These are phyloP conservation scores for Gerosis bhagava DNA, from an alignment of 2,888 invertebrate genomes.

Conservation along the genomic window DNA sequence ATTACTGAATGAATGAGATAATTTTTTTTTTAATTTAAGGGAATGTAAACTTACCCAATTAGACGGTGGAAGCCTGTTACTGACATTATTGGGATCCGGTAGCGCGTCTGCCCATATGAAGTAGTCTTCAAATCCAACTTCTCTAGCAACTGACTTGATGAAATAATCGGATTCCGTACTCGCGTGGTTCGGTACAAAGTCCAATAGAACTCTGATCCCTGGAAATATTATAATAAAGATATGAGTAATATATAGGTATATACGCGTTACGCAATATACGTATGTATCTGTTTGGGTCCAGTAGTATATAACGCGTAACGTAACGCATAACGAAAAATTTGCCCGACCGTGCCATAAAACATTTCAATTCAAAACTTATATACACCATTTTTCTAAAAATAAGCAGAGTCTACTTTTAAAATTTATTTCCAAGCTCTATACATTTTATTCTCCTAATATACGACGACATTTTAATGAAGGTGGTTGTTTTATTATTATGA, in stretches of 20 bases:
- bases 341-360: too few relatives aligned
- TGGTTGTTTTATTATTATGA: conserved; percentile 19
- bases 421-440: neutral
- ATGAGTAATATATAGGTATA: too few relatives aligned
- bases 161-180: conserved; percentile 94
- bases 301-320: too few relatives aligned
- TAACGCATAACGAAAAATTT: too few relatives aligned
- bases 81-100: conserved; percentile 54
- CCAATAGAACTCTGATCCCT: conserved; percentile 81
- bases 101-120: conserved; percentile 88
- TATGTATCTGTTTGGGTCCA: too few relatives aligned
- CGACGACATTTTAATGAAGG: conserved; percentile 18
- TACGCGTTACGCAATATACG: too few relatives aligned
- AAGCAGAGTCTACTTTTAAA: neutral
- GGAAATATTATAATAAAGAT: conserved; percentile 26
- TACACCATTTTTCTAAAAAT: neutral
- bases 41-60: conserved; percentile 72
- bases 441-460: conserved; percentile 5
- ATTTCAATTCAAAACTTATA: too few relatives aligned
- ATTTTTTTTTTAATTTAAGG: too few relatives aligned
- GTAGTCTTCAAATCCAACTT: conserved; percentile 86
- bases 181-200: conserved; percentile 86
- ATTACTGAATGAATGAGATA: too few relatives aligned
- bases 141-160: conserved; percentile 82
- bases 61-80: conserved; percentile 65